Evolutionary conservation across 2,888 invertebrate genomes (phyloP), one percentile per base, ranked within the genome.

Genomic region (Crematogaster levior): DNA sequence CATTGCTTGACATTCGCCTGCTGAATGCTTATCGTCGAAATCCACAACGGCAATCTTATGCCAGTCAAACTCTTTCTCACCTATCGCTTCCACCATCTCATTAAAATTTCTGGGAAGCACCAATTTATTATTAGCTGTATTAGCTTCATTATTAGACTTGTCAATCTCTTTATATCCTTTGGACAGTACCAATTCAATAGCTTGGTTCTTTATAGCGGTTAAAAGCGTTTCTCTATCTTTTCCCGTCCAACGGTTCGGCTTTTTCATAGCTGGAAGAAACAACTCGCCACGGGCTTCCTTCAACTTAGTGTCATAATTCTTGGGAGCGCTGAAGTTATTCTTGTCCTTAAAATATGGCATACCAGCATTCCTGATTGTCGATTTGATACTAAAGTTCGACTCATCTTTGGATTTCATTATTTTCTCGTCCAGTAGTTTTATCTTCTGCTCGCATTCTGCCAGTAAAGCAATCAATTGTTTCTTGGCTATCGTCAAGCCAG

Each of bases 331-430:
- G 87, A 95, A 96, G 30, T 95, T 95, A 27, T 94, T 90, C 30
- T 92, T 94, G 88, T 97, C 96, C 90, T 97, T 97, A 87, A 97
- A 97, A 91, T 96, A 97, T 0, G 97, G 96, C 89, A 95, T 95
- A 43, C 96, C 95, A 91, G 96, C 95, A 70, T 91, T 92, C 0
- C 94, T 91, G 53, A 85, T 60, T 9, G 75, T 12, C 9, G 51
- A 21, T 40, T 75, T 86, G 18, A 3, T 34, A 58, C n/a, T 4
- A 18, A 0, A 10, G 18, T 3, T 30, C 6, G 3, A 46, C n/a
- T 18, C 12, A 5, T 79, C 53, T 1, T 73, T 63, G 5, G 40
- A 27, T 0, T 24, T 51, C 9, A 81, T 68, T 3, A 93, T 75
- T 10, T 86, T 83, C 30, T 84, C 63, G 1, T 88, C 88, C 43